These are phyloP conservation scores for Xiphydria camelus DNA, from an alignment of 2,888 invertebrate genomes.

Conservation along the genomic window DNA sequence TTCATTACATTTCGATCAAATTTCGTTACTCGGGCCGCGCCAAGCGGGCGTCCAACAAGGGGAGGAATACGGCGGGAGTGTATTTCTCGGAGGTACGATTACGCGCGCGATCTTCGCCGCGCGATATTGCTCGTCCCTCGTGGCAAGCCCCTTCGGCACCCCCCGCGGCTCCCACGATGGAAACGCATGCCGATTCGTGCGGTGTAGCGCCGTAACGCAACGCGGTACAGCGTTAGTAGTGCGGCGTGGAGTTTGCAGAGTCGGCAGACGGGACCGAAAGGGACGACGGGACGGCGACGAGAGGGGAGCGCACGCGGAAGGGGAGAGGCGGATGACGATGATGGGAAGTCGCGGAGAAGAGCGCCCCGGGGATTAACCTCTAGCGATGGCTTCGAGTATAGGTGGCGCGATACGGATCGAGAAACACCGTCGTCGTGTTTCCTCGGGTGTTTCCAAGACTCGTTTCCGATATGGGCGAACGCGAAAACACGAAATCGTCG, in stretches of 20 bases:
- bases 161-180: no score
- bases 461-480: background rate
- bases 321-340: slow-evolving; percentile 28
- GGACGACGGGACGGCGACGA: slow-evolving; percentile 13
- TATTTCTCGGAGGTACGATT: no score
- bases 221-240: no score
- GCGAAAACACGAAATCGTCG: background rate
- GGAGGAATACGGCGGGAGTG: no score
- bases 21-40: no score
- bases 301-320: slow-evolving; percentile 8
- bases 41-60: no score
- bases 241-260: no score
- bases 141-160: no score
- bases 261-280: slow-evolving; percentile 9
- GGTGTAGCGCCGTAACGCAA: no score
- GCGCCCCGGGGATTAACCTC: slow-evolving; percentile 43
- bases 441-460: slow-evolving; percentile 9
- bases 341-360: slow-evolving; percentile 42
- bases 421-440: background rate
- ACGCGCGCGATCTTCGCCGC: slow-evolving; percentile 2
- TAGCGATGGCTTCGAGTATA: slow-evolving; percentile 20
- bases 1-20: no score
- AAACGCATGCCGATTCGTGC: no score
- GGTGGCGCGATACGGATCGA: no score
- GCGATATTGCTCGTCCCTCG: background rate